Base-by-base conservation (phyloP, 2,888 invertebrate genomes). In the Colostygia pectinataria region DNA sequence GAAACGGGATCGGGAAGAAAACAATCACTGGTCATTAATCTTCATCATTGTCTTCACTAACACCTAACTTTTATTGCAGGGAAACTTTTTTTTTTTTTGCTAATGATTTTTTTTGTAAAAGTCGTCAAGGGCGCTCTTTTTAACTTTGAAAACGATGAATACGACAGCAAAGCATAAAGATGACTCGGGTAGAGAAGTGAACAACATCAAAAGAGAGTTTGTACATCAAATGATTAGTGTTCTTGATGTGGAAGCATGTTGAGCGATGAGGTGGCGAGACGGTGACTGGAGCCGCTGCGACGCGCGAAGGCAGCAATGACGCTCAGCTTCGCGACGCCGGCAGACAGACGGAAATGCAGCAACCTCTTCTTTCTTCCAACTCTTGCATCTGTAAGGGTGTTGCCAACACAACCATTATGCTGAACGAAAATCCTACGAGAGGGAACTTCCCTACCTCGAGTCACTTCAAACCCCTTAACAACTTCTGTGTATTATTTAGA, bases 401-500 rank as follows among this genome's bases (percentile, higher is more conserved):
- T 88, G 89, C 84, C 89, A 85, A 88, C 80, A 86, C 86, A 87
- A 86, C 90, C 89, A 89, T 90, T 89, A 90, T 90, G 86, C 82
- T 88, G 89, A 86, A 81, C 89, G 78, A 80, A 80, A 77, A 71
- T 78, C 90, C 88, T 84, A 81, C 59, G 44, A 69, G 68, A 68
- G 66, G 69, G 74, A 71, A 76, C 88, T 89, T 88, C 86, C 84
- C 71, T 81, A 80, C 83, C 80, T 59, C 72, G 84, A 90, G 88
- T 89, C 89, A 88, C 68, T 71, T 77, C 80, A 55, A 25, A 61
- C 66, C 77, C 80, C 88, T 81, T 80, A 76, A 76, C 79, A 70
- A 72, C 85, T 84, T 55, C 31, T 7, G 24, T 46, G 49, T 15
- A 38, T 41, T 40, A n/a, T n/a, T n/a, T n/a, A n/a, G n/a, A n/a